A percentile compares a stretch with the other conserved stretches of the same genome.
phyloP scores from a whole-genome alignment of 2,797 vertebrate species.

The Myiotriccus ornatus region DNA sequence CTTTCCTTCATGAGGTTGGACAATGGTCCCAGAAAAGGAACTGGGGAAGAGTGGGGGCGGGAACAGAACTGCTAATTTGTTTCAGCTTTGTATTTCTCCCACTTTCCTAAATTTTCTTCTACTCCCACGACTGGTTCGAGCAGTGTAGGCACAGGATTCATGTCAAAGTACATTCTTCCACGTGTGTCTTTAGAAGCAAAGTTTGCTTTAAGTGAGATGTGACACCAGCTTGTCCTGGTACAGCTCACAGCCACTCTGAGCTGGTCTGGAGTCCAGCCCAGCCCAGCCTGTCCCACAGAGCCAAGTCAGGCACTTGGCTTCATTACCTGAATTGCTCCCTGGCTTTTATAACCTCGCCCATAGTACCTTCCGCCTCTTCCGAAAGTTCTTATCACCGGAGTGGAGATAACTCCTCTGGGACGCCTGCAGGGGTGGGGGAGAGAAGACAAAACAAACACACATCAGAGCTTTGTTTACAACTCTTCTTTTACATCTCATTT shows the following conservation, averaged over 20 bases:
- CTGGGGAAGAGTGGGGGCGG: background rate
- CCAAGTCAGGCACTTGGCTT: conserved; percentile 25
- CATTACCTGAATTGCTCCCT: conserved; percentile 84
- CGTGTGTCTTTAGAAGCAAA: background rate
- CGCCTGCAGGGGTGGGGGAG: conserved; percentile 71
- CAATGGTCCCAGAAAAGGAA: background rate
- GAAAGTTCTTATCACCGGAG: conserved; percentile 92
- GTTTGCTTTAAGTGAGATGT: background rate
- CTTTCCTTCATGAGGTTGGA: background rate
- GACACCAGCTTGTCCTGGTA: background rate
- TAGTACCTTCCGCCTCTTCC: conserved; percentile 87
- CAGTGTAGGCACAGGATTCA: background rate
- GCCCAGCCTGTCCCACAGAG: background rate
- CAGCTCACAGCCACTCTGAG: background rate
- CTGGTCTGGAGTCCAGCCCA: background rate
- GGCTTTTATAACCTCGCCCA: conserved; percentile 87
- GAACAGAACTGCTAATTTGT: background rate
- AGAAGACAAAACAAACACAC: background rate
- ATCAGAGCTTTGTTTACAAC: background rate
- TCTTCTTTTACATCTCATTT: background rate
- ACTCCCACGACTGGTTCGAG: background rate
- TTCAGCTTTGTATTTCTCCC: conserved; percentile 26
- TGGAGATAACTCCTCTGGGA: conserved; percentile 91
- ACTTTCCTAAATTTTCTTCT: background rate
- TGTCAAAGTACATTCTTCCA: background rate